Evolutionary conservation across 2,888 invertebrate species (phyloP).

Genomic region (Nebria salina): DNA sequence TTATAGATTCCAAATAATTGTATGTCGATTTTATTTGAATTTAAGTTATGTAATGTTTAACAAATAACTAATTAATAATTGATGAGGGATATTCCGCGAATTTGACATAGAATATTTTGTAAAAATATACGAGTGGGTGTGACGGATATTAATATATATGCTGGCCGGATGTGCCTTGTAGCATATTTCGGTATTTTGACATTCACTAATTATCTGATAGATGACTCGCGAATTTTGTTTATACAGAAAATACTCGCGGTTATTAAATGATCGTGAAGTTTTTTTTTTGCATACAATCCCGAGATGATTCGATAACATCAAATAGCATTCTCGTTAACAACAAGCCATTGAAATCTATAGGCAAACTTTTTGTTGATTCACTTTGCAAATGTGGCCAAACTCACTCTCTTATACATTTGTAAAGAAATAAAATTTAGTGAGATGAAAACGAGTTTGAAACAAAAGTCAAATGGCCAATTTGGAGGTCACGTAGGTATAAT

Average conservation of each 20-base stretch:
- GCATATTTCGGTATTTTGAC: neutral
- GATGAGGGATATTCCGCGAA: neutral
- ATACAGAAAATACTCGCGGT: neutral
- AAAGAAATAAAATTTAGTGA: too few relatives aligned
- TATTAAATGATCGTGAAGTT: neutral
- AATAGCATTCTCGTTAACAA: slow-evolving; percentile 20
- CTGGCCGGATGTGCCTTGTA: neutral
- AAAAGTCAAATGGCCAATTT: neutral
- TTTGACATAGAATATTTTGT: neutral
- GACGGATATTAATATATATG: neutral
- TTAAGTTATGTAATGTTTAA: too few relatives aligned
- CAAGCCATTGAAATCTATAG: neutral
- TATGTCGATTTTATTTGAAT: too few relatives aligned
- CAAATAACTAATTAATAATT: neutral
- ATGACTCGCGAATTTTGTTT: neutral
- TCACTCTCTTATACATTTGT: too few relatives aligned
- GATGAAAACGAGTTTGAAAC: neutral
- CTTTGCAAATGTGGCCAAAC: too few relatives aligned
- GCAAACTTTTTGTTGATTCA: neutral
- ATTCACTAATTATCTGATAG: neutral
- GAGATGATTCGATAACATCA: slow-evolving; percentile 17
- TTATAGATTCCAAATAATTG: too few relatives aligned
- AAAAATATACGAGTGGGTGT: neutral
- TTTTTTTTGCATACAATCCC: neutral
- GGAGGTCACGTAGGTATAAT: slow-evolving; percentile 25